Evolutionary conservation across 2,113 vertebrate genomes (phyloP).

Genomic region (Todiramphus saurophagus): DNA sequence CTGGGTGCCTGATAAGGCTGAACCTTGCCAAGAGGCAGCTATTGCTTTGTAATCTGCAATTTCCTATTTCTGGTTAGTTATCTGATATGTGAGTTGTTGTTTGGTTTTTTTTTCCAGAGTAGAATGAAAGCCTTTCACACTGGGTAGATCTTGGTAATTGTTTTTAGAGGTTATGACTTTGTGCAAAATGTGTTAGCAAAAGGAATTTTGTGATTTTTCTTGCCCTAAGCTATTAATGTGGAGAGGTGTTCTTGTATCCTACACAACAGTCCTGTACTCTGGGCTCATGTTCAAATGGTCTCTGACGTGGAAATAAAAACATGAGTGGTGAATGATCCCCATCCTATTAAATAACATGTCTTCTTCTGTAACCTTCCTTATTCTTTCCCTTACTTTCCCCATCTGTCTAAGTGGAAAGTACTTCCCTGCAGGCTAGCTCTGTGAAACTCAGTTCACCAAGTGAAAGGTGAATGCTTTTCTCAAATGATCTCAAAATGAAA

Average conservation of each 20-base stretch:
- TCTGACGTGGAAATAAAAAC: neutral
- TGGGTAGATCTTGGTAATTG: slow-evolving; percentile 7
- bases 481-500: neutral
- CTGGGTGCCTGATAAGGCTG: slow-evolving; percentile 18
- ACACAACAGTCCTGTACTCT: neutral
- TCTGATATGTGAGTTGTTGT: neutral
- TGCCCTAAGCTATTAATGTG: neutral
- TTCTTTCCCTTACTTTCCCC: neutral
- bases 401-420: neutral
- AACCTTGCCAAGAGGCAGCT: slow-evolving; percentile 35
- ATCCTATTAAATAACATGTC: neutral
- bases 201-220: neutral
- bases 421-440: neutral
- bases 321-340: neutral
- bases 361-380: neutral
- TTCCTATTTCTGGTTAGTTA: slow-evolving; percentile 42
- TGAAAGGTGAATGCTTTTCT: neutral
- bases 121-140: neutral
- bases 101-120: neutral
- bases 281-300: neutral
- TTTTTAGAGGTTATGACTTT: neutral
- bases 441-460: neutral
- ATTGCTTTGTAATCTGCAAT: slow-evolving; percentile 54
- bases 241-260: neutral
- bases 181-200: neutral